Percentiles rank a stretch among this genome's conserved stretches.
Evolutionary conservation across 2,113 vertebrate species (phyloP).

Genomic region (Porphyrio hochstetteri): DNA sequence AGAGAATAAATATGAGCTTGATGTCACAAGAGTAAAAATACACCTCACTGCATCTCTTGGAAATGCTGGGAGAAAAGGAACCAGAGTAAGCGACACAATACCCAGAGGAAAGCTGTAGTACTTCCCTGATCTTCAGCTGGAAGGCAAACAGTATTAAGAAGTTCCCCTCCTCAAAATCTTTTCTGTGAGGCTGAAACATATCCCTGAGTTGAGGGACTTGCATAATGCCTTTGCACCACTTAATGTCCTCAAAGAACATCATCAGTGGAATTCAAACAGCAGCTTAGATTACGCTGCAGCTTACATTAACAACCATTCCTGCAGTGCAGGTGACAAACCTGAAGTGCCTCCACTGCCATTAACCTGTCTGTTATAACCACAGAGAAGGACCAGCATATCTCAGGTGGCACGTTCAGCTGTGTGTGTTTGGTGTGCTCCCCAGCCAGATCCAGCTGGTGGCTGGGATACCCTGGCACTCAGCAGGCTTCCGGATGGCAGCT

Average conservation of each 20-base stretch:
- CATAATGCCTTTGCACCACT: neutral
- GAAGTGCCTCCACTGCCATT: neutral
- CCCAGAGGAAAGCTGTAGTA: neutral
- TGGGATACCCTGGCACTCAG: neutral
- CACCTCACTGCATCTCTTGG: neutral
- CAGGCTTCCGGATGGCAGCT: neutral
- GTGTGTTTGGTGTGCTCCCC: fast-evolving
- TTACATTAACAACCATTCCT: neutral
- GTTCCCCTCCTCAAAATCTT: neutral
- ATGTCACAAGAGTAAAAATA: slow-evolving; percentile 13
- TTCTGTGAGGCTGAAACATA: neutral
- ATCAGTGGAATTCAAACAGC: neutral
- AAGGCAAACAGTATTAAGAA: neutral
- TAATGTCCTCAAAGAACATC: neutral
- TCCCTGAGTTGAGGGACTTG: neutral
- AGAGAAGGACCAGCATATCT: neutral
- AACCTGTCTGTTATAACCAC: neutral
- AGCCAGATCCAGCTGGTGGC: neutral
- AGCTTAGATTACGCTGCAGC: neutral
- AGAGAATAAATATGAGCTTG: neutral
- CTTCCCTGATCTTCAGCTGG: neutral
- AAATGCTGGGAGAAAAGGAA: neutral
- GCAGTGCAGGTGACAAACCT: fast-evolving
- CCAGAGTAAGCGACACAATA: neutral
- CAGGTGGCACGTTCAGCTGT: fast-evolving